Conservation (phyloP, 2,888 invertebrate species). For the Campoplex nolae region DNA sequence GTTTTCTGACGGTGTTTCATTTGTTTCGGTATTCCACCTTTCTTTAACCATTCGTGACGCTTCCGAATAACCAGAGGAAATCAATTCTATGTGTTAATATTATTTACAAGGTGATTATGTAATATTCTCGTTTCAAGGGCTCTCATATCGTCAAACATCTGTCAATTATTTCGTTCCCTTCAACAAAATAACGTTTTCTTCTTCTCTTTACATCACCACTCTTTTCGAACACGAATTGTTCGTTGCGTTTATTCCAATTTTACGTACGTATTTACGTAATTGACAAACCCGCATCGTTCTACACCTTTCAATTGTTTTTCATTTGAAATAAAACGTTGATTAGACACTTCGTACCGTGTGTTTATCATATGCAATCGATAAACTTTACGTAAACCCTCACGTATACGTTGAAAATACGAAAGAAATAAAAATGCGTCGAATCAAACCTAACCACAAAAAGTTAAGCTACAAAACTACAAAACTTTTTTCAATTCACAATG, state of each 20-base stretch:
- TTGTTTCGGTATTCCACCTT: neutral
- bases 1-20: neutral
- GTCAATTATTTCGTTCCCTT: neutral
- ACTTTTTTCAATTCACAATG: no score
- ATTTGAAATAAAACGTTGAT: conserved; percentile 3
- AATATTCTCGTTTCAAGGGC: conserved; percentile 51
- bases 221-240: neutral
- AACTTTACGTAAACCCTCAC: no score
- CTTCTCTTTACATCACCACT: neutral
- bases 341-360: neutral
- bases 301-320: no score
- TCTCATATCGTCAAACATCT: conserved; percentile 8
- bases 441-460: no score
- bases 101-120: conserved; percentile 24
- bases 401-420: neutral
- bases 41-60: neutral
- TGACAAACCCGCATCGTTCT: conserved; percentile 36
- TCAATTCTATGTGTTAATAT: conserved; percentile 1
- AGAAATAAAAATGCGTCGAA: neutral
- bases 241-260: neutral
- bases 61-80: neutral
- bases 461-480: no score
- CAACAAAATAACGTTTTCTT: neutral
- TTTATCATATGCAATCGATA: conserved; percentile 23
- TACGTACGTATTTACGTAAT: neutral